These are phyloP conservation scores for Stegana nigrithorax DNA, from an alignment of 2,888 invertebrate species.

Conservation along the genomic window DNA sequence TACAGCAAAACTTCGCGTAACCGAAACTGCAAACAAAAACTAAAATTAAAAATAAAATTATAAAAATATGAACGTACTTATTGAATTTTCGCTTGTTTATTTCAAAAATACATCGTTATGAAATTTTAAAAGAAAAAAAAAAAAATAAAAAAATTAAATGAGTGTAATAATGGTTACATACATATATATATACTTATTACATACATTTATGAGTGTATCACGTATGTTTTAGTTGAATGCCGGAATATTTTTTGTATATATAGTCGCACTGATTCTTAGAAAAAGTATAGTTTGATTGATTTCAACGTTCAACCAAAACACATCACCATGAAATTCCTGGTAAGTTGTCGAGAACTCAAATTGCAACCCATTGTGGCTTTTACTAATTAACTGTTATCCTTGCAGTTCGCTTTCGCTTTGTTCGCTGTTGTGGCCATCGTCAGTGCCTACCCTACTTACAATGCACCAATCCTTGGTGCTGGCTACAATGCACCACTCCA, in stretches of 20 bases:
- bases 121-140: background rate
- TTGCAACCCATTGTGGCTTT: conserved; percentile 17
- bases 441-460: conserved; percentile 36
- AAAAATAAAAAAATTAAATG: background rate
- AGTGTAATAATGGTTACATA: background rate
- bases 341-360: conserved; percentile 37
- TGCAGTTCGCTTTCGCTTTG: conserved; percentile 43
- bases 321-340: conserved; percentile 56
- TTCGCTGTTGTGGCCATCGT: conserved; percentile 44
- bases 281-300: conserved; percentile 56
- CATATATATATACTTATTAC: background rate
- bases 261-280: conserved; percentile 23
- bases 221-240: conserved; percentile 30
- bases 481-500: background rate
- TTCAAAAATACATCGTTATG: conserved; percentile 9
- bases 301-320: conserved; percentile 45
- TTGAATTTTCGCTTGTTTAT: background rate
- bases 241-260: conserved; percentile 44
- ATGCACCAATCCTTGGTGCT: background rate
- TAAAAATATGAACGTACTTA: background rate
- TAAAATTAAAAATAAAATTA: conserved; percentile 15
- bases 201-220: conserved; percentile 23
- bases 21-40: conserved; percentile 29
- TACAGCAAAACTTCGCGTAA: conserved; percentile 45
- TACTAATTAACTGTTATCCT: conserved; percentile 16